These are phyloP conservation scores for Anagyrus pseudococci DNA, from an alignment of 2,888 invertebrate genomes.

Conservation along the genomic window DNA sequence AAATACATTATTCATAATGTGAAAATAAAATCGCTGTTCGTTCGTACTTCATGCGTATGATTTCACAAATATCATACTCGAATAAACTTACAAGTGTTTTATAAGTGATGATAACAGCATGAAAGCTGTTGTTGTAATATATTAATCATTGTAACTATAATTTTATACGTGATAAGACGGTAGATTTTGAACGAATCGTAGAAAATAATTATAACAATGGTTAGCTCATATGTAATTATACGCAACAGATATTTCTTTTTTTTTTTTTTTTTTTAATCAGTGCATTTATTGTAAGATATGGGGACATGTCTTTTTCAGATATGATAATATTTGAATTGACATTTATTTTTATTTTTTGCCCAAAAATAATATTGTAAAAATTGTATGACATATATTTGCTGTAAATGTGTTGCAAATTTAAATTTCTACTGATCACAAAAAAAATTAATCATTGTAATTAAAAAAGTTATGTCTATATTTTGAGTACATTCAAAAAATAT, in stretches of 20 bases:
- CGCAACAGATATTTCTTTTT: too few species aligned
- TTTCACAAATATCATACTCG: background rate
- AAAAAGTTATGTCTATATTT: too few species aligned
- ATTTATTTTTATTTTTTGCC: too few species aligned
- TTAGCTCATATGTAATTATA: constrained; percentile 11
- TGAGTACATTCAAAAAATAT: too few species aligned
- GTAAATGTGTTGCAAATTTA: background rate
- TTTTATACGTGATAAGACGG: constrained; percentile 17
- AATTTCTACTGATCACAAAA: background rate
- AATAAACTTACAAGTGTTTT: background rate
- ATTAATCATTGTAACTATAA: constrained; percentile 28
- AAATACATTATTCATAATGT: background rate
- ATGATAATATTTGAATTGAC: background rate
- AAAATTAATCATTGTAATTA: background rate
- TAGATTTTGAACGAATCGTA: too few species aligned
- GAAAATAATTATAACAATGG: too few species aligned
- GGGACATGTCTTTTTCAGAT: background rate
- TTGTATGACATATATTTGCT: background rate
- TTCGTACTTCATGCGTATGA: background rate
- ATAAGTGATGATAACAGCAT: background rate
- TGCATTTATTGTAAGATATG: background rate
- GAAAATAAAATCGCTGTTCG: background rate
- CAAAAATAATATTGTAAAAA: background rate
- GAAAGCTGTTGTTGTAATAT: constrained; percentile 8
- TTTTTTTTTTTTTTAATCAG: background rate